Percentiles rank a stretch among this genome's conserved stretches.
Conservation (phyloP, 2,797 vertebrate species). For the Gymnocypris eckloni region DNA sequence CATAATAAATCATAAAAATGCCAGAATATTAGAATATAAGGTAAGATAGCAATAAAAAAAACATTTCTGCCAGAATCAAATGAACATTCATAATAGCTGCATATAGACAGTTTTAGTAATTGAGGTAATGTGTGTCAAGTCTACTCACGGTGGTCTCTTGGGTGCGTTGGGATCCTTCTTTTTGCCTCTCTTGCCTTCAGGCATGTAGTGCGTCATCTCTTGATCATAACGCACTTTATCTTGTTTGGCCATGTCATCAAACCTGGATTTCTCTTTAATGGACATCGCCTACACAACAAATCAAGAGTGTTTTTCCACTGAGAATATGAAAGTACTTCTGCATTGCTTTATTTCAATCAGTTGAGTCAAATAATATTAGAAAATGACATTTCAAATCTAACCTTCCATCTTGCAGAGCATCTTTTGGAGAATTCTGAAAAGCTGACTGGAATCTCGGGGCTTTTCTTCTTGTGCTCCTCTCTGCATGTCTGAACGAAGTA, state of each 20-base stretch:
- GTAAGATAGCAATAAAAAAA: no score
- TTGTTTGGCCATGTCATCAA: slow-evolving; percentile 87
- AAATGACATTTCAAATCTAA: slow-evolving; percentile 45
- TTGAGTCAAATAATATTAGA: neutral
- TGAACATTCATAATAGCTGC: neutral
- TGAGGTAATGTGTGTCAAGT: neutral
- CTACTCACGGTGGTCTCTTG: slow-evolving; percentile 87
- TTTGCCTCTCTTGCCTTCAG: slow-evolving; percentile 82
- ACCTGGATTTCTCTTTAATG: slow-evolving; percentile 85
- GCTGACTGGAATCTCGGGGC: slow-evolving; percentile 85
- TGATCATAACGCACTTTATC: slow-evolving; percentile 86
- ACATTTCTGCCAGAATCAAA: neutral
- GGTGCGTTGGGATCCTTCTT: slow-evolving; percentile 89
- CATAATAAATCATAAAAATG: neutral
- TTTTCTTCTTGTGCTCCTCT: slow-evolving; percentile 88
- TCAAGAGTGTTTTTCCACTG: slow-evolving; percentile 1
- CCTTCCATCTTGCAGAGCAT: slow-evolving; percentile 84
- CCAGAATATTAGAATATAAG: neutral
- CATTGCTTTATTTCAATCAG: neutral
- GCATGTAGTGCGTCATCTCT: slow-evolving; percentile 87
- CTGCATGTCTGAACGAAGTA: slow-evolving; percentile 87
- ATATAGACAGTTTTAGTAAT: neutral
- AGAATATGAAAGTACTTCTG: neutral
- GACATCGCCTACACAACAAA: slow-evolving; percentile 80
- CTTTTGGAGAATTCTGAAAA: slow-evolving; percentile 86